A percentile compares a stretch with the other conserved stretches of the same genome.
Evolutionary conservation across 2,888 invertebrate genomes (phyloP).

Genomic region (Leptinotarsa peninsularis): DNA sequence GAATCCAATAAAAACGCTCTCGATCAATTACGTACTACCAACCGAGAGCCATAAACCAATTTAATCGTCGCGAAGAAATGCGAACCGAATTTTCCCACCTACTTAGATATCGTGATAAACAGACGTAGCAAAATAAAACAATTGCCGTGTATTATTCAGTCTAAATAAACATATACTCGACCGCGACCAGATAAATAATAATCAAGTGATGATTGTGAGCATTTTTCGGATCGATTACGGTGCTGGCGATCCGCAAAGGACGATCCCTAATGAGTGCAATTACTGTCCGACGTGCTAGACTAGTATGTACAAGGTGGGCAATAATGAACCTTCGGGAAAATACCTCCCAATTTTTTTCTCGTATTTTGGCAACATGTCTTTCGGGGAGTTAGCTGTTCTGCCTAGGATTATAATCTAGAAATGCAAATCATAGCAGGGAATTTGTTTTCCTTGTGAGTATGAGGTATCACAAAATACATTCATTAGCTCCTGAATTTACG

Average conservation of each 20-base stretch:
- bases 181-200: slow-evolving; percentile 34
- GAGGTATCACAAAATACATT: too few species aligned
- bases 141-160: slow-evolving; percentile 43
- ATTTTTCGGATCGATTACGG: slow-evolving; percentile 32
- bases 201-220: slow-evolving; percentile 37
- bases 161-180: slow-evolving; percentile 46
- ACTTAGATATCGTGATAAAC: slow-evolving; percentile 38
- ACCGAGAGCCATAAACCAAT: slow-evolving; percentile 40
- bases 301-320: neutral
- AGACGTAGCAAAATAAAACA: slow-evolving; percentile 46
- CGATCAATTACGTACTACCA: slow-evolving; percentile 21
- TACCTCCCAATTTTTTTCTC: neutral
- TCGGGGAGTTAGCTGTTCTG: too few species aligned
- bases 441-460: too few species aligned
- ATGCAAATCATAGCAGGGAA: too few species aligned
- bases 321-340: neutral
- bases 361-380: too few species aligned
- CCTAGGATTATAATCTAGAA: too few species aligned
- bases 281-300: neutral
- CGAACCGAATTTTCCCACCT: slow-evolving; percentile 48
- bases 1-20: slow-evolving; percentile 7
- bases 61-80: slow-evolving; percentile 39
- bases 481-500: too few species aligned
- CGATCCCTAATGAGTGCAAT: slow-evolving; percentile 15
- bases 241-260: neutral